Base-by-base conservation (phyloP, 2,888 invertebrate genomes). In the Aquatica leii region DNA sequence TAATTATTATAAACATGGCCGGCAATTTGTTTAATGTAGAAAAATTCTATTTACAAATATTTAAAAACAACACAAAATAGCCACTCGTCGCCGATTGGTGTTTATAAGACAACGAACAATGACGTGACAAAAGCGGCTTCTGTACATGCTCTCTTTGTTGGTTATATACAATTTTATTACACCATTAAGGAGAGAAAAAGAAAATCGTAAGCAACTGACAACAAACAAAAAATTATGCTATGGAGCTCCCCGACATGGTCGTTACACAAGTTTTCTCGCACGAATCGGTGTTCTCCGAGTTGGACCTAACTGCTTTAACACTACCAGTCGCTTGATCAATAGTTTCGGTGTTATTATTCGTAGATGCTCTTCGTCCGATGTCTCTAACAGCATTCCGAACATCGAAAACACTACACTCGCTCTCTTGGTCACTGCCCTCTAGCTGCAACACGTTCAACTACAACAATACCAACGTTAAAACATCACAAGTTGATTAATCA, bases 371-470 rank as follows among this genome's bases (percentile, higher is more conserved):
- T 41, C 83, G 76, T 35, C 78, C 76, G 2, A 76, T 78, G 48
- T 84, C 84, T n/a, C 84, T 76, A 8, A 82, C 80, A 37, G 84
- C 83, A 37, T 85, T 84, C 67, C 86, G 83, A 8, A 85, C 85
- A 72, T 87, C 87, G 74, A 86, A 86, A n/a, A 86, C 85, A 66
- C 85, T 84, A 62, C 84, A 84, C 72, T 88, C 87, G 73, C 86
- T 86, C 70, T 88, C 87, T 65, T 87, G 81, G 76, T 88, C 88
- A 69, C 87, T 87, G 62, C 85, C 84, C 74, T 88, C 88, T 71
- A 86, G 82, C 84, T 88, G 83, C 14, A 82, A 79, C 51, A 82
- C 78, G 70, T 80, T 81, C 59, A 81, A 71, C 81, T 81, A 71
- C 8, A 74, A 24, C 24, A 75, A 64, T 12, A 17, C 43, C 6